phyloP scores from a whole-genome alignment of 2,113 vertebrate genomes.

The Cavia aperea region DNA sequence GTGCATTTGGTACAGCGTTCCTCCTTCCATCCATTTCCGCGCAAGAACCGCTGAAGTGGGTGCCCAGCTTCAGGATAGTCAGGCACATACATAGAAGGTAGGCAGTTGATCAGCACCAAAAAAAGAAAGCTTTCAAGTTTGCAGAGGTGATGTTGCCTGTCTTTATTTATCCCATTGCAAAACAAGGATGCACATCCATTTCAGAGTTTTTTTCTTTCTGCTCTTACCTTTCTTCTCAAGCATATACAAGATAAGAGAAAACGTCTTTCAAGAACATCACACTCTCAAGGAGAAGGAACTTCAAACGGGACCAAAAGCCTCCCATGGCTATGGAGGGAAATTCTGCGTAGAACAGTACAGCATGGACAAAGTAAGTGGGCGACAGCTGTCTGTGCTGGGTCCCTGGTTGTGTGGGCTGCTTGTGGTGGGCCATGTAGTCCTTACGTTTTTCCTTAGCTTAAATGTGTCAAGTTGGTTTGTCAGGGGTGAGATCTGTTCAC shows the following conservation, averaged over 20 bases:
- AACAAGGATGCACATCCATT: not conserved
- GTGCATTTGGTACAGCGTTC: fast-evolving
- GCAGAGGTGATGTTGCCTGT: fast-evolving
- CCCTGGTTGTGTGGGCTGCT: fast-evolving
- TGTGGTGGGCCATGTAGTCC: fast-evolving
- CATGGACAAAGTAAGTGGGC: slow-evolving; percentile 90
- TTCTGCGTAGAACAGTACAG: slow-evolving; percentile 94
- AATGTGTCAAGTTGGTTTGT: fast-evolving
- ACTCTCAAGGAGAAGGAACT: slow-evolving; percentile 89
- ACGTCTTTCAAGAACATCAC: slow-evolving; percentile 90
- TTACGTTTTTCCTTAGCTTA: fast-evolving
- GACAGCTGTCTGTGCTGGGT: fast-evolving
- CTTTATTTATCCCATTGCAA: fast-evolving
- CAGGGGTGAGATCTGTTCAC: fast-evolving
- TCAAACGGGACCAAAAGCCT: slow-evolving; percentile 86
- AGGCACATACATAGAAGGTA: fast-evolving
- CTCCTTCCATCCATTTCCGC: fast-evolving
- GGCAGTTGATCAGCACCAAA: fast-evolving
- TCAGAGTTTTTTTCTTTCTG: not conserved
- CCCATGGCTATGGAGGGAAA: slow-evolving; percentile 91
- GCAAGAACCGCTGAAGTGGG: fast-evolving
- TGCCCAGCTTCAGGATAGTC: fast-evolving
- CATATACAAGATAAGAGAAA: slow-evolving; percentile 88
- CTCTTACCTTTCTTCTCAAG: slow-evolving; percentile 68
- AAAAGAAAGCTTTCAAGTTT: fast-evolving